These are phyloP conservation scores for Carassius carassius DNA, from an alignment of 2,113 vertebrate species.

Conservation along the genomic window DNA sequence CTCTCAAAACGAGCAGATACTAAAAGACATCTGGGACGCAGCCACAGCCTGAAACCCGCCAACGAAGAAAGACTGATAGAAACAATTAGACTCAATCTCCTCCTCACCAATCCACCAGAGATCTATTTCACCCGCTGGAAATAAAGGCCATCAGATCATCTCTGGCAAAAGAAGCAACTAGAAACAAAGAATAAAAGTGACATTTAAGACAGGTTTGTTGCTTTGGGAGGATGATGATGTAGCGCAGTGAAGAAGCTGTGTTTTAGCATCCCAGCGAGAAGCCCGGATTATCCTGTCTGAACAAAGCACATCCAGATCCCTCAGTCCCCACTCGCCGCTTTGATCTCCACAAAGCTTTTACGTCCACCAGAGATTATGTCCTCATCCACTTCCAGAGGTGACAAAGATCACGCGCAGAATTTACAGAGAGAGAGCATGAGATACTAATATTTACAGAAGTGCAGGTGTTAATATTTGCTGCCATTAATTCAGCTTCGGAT, in stretches of 20 bases:
- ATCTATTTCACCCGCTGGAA: conserved; percentile 34
- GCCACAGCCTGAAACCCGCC: conserved; percentile 33
- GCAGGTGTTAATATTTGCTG: conserved; percentile 62
- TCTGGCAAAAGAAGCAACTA: conserved; percentile 31
- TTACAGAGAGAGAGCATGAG: conserved; percentile 35
- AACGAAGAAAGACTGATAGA: conserved; percentile 39
- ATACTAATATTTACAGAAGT: conserved; percentile 58
- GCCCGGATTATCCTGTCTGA: not conserved
- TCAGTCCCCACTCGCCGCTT: not conserved
- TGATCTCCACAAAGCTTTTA: conserved; percentile 13
- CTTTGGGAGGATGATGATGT: conserved; percentile 28
- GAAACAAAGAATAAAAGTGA: conserved; percentile 36
- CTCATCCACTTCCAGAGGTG: conserved; percentile 49
- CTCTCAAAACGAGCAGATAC: conserved; percentile 10
- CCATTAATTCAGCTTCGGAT: conserved; percentile 44
- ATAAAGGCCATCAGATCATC: conserved; percentile 44
- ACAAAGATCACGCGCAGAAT: conserved; percentile 30
- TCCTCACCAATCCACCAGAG: conserved; percentile 30
- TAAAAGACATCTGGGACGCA: conserved; percentile 37
- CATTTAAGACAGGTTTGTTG: conserved; percentile 41
- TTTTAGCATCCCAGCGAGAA: conserved; percentile 8
- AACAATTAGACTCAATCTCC: conserved; percentile 30
- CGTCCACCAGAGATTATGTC: conserved; percentile 4
- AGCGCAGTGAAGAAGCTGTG: not conserved
- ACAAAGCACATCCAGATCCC: not conserved